A percentile compares a stretch with the other conserved stretches of the same genome.
These are phyloP conservation scores for Chaunax sp. DNA, from an alignment of 2,797 vertebrate species.

Conservation along the genomic window DNA sequence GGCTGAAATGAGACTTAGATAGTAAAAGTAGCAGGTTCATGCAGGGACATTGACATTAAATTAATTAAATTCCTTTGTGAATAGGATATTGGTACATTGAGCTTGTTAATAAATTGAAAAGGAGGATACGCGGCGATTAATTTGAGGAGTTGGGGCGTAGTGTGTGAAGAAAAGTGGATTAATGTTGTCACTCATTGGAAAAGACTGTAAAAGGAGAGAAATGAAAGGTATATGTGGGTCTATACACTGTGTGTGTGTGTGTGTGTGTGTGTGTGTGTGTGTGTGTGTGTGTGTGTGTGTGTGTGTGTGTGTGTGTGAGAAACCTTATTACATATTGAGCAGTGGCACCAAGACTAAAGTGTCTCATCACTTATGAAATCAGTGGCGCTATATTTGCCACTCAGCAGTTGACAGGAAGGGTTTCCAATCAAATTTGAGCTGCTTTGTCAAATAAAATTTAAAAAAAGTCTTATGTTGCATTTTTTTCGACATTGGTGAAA, in stretches of 20 bases:
- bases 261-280: slow-evolving; percentile 15
- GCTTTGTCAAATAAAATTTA: slow-evolving; percentile 38
- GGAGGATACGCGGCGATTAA: slow-evolving; percentile 31
- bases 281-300: not conserved
- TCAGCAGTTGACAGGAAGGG: slow-evolving; percentile 18
- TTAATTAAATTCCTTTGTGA: slow-evolving; percentile 37
- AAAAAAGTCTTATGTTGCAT: slow-evolving; percentile 13
- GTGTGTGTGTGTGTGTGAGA: not conserved
- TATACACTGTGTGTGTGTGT: not conserved
- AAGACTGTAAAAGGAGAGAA: slow-evolving; percentile 27
- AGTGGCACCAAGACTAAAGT: not conserved
- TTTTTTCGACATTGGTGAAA: slow-evolving; percentile 36
- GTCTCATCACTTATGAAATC: slow-evolving; percentile 43
- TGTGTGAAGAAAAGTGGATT: slow-evolving; percentile 43
- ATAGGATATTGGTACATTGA: slow-evolving; percentile 14
- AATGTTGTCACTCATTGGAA: slow-evolving; percentile 40
- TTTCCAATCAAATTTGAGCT: slow-evolving; percentile 45
- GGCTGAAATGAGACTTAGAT: slow-evolving; percentile 24
- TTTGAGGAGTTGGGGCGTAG: slow-evolving; percentile 20
- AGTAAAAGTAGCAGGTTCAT: slow-evolving; percentile 19
- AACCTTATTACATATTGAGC: slow-evolving; percentile 5
- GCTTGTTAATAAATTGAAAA: slow-evolving; percentile 44
- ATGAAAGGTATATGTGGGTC: not conserved
- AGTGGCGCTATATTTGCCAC: slow-evolving; percentile 5
- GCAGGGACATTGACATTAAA: slow-evolving; percentile 22